Base-by-base conservation (phyloP, 2,888 invertebrate species). In the Drosophila nigritarsus region DNA sequence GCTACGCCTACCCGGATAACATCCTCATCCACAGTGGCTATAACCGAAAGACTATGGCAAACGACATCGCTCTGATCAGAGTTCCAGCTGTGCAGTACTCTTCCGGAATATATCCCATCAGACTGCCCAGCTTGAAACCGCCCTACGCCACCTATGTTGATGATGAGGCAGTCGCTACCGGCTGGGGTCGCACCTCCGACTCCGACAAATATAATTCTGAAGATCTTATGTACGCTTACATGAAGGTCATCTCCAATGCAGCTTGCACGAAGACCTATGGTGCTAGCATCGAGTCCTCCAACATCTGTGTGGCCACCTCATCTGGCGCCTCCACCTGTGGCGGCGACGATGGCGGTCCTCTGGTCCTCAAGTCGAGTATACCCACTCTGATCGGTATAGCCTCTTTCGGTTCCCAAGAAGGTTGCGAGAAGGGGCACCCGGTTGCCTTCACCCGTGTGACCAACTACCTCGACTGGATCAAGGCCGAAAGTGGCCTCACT, bases 161-260 rank as follows among this genome's bases (percentile, higher is more conserved):
- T 29, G 77, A 83, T 13, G 67, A 67, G 42, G 89, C 66, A 8
- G 66, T 90, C 49, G 91, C 90, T 30, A 91, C 91, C 50, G 92
- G 92, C 42, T 92, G 92, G 91, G 89, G 92, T n/a, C 83, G 80
- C 50, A 83, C 87, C 48, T 78, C 80, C 3, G 91, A 91, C 0
- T 62, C 89, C 48, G 42, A 42, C 3, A 13, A 42, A 6, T 42
- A 20, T 42, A 3, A 20, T 42, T 42, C 42, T 20, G 1, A 42
- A 3, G 20, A 63, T 11, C 67, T 91, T 55, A 84, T 83, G 68
- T 91, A 59, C 27, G 89, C 88, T n/a, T 18, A 66, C 15, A 7
- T 91, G 75, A 49, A 58, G 20, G 66, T 90, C 36, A 85, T 89
- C 60, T 48, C 81, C 1, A 92, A 92, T 65, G 5, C 9, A 0